These are phyloP conservation scores for Agapostemon virescens DNA, from an alignment of 2,888 invertebrate species.

Conservation along the genomic window DNA sequence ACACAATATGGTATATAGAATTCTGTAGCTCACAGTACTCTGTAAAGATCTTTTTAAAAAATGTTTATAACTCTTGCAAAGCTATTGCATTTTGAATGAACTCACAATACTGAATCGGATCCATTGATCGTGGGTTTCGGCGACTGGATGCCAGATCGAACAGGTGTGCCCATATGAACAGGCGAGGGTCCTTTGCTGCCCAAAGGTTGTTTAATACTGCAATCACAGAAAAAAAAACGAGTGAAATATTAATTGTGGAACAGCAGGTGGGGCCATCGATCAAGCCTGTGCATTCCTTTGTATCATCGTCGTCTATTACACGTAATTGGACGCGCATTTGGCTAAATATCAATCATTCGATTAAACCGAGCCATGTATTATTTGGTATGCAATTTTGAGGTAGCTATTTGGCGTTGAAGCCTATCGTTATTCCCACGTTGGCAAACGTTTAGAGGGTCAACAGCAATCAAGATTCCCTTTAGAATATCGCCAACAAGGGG, in stretches of 20 bases:
- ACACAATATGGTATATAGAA: neutral
- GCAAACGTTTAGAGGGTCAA: conserved; percentile 38
- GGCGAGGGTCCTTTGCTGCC: conserved; percentile 78
- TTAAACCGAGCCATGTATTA: conserved; percentile 3
- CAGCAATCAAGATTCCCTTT: conserved; percentile 47
- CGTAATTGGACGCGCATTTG: neutral
- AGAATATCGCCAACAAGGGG: conserved; percentile 30
- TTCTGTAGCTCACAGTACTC: neutral
- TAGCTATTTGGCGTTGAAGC: conserved; percentile 24
- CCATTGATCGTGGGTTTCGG: conserved; percentile 78
- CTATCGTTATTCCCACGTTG: conserved; percentile 25
- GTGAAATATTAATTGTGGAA: conserved; percentile 16
- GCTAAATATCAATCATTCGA: neutral
- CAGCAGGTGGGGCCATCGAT: neutral
- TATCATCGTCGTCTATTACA: conserved; percentile 9
- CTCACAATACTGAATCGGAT: conserved; percentile 74
- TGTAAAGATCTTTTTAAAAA: no score
- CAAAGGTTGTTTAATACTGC: conserved; percentile 76
- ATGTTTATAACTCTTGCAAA: no score
- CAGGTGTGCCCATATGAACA: conserved; percentile 75
- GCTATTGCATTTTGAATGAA: conserved; percentile 30
- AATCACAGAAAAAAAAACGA: conserved; percentile 49
- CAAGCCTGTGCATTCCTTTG: neutral
- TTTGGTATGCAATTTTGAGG: conserved; percentile 16
- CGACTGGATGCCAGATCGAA: conserved; percentile 78